These are phyloP conservation scores for Hydroisotoma schaefferi DNA, from an alignment of 2,888 invertebrate genomes.

Conservation along the genomic window DNA sequence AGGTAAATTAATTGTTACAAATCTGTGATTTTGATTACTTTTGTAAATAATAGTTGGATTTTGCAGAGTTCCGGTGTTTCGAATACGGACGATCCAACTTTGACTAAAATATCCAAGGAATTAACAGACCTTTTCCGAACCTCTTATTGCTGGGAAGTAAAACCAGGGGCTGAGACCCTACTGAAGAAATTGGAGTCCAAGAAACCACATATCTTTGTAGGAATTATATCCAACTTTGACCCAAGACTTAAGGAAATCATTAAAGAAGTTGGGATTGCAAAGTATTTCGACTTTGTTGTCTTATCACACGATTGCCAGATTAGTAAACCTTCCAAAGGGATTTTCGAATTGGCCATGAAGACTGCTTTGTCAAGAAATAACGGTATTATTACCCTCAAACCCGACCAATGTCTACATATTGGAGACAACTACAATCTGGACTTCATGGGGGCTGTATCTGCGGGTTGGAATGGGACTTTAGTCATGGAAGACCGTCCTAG, in stretches of 20 bases:
- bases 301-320: slow-evolving; percentile 67
- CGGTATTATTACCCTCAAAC: background rate
- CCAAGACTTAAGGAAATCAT: slow-evolving; percentile 70
- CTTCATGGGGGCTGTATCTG: slow-evolving; percentile 69
- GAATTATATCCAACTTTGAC: slow-evolving; percentile 86
- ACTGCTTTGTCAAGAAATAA: slow-evolving; percentile 50
- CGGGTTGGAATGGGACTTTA: slow-evolving; percentile 64
- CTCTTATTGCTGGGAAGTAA: slow-evolving; percentile 68
- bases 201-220: slow-evolving; percentile 56
- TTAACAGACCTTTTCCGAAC: slow-evolving; percentile 63
- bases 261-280: slow-evolving; percentile 61
- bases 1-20: slow-evolving; percentile 48
- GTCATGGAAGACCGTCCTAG: background rate
- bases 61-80: slow-evolving; percentile 16
- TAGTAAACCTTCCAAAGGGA: slow-evolving; percentile 64
- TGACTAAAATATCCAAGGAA: slow-evolving; percentile 44
- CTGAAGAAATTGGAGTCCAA: slow-evolving; percentile 58
- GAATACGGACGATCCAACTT: slow-evolving; percentile 5
- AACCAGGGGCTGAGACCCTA: slow-evolving; percentile 64
- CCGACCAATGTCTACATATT: slow-evolving; percentile 73
- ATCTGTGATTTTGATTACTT: background rate
- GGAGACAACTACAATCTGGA: slow-evolving; percentile 75
- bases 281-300: slow-evolving; percentile 74
- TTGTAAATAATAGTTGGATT: slow-evolving; percentile 5
- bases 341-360: slow-evolving; percentile 25